phyloP scores from a whole-genome alignment of 1,140 invertebrate species.

The Plectrocnemia conspersa region DNA sequence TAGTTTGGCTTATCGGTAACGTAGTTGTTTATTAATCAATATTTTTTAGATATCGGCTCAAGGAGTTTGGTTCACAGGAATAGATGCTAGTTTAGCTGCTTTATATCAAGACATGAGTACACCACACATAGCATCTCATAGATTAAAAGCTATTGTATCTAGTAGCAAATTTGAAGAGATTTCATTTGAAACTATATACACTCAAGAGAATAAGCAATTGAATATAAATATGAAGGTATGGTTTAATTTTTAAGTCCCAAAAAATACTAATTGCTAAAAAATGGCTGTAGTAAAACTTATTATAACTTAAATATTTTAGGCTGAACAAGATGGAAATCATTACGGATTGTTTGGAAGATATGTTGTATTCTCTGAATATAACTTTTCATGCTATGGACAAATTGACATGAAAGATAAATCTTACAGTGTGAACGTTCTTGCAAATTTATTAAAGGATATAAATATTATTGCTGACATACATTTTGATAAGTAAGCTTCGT shows the following conservation, averaged over 20 bases:
- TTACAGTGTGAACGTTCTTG: slow-evolving; percentile 54
- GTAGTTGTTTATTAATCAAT: slow-evolving; percentile 4
- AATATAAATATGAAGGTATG: slow-evolving; percentile 55
- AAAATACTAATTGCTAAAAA: background rate
- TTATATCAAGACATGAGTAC: slow-evolving; percentile 67
- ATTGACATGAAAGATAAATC: slow-evolving; percentile 59
- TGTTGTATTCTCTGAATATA: slow-evolving; percentile 50
- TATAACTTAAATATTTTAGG: slow-evolving; percentile 48
- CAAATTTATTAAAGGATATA: slow-evolving; percentile 50
- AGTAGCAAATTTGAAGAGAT: slow-evolving; percentile 68
- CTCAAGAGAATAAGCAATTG: slow-evolving; percentile 57
- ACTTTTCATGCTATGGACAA: slow-evolving; percentile 58
- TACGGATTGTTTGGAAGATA: slow-evolving; percentile 61
- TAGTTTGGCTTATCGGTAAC: background rate
- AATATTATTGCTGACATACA: slow-evolving; percentile 58
- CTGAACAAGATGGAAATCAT: slow-evolving; percentile 57
- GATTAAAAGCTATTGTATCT: slow-evolving; percentile 62
- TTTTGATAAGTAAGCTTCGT: slow-evolving; percentile 62
- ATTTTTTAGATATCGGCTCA: slow-evolving; percentile 42
- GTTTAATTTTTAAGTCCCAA: slow-evolving; percentile 6
- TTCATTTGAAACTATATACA: slow-evolving; percentile 55
- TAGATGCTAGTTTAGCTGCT: slow-evolving; percentile 62
- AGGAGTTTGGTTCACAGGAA: slow-evolving; percentile 74
- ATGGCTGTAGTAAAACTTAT: background rate
- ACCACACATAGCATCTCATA: slow-evolving; percentile 55